A percentile compares a stretch with the other conserved stretches of the same genome.
These are phyloP conservation scores for Hippocampus zosterae DNA, from an alignment of 2,113 vertebrate genomes.

Conservation along the genomic window DNA sequence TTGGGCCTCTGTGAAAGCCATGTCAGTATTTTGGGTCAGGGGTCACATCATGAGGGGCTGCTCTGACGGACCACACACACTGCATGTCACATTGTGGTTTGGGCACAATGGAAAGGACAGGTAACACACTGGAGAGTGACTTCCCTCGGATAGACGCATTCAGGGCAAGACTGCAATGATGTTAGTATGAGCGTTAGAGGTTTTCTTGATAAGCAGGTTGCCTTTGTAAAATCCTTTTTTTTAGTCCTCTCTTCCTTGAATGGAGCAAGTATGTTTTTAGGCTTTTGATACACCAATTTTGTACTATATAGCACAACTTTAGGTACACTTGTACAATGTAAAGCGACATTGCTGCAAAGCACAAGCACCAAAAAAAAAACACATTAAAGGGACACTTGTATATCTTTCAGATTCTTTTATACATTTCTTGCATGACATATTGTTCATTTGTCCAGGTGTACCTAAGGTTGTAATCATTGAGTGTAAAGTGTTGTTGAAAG, in stretches of 20 bases:
- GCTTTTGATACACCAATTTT: constrained; percentile 11
- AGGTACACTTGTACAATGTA: background rate
- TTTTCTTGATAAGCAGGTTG: constrained; percentile 5
- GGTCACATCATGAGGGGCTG: constrained; percentile 5
- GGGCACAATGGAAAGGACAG: constrained; percentile 36
- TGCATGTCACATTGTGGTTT: constrained; percentile 20
- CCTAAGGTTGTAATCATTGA: background rate
- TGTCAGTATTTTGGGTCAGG: constrained; percentile 31
- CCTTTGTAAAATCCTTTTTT: background rate
- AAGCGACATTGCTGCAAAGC: background rate
- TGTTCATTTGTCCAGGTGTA: background rate
- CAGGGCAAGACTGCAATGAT: background rate
- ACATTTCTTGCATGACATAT: background rate
- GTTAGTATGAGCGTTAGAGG: constrained; percentile 9
- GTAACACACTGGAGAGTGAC: constrained; percentile 57
- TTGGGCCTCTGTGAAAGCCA: constrained; percentile 24
- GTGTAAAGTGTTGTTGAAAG: background rate
- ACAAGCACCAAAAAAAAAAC: background rate
- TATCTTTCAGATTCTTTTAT: background rate
- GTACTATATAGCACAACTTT: background rate
- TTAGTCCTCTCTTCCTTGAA: background rate
- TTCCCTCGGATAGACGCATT: constrained; percentile 12
- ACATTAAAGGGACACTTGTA: background rate
- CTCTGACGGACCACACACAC: constrained; percentile 19
- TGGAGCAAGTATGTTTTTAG: background rate